Base-by-base conservation (phyloP, 1,140 invertebrate species). In the Bombyx mandarina region DNA sequence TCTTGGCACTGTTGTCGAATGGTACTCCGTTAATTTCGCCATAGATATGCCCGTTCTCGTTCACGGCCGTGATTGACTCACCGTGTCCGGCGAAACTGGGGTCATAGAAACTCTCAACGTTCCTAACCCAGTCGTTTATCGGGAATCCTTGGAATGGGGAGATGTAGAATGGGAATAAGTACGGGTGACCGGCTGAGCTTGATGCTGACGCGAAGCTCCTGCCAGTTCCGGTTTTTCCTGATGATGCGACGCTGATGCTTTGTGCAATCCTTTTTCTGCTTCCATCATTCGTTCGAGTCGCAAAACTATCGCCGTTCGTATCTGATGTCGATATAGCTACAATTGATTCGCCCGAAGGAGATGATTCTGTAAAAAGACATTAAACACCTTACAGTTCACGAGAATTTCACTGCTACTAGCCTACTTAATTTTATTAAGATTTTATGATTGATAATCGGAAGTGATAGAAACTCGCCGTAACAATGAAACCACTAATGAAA, bases 31-130 rank as follows among this genome's bases (percentile, higher is more conserved):
- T 68, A 1, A 75, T 60, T 65, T 68, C 70, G 10, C 72, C 69
- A 54, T 72, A 72, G 8, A 72, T 52, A 57, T 68, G 72, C n/a
- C 72, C 72, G 54, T 72, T 70, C 18, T 75, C 64, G 48, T 65
- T 75, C 3, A 75, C 55, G 8, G 69, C 64, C 5, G 67, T 61
- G 1, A 64, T 66, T 7, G 61, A 57, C 2, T 65, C 56, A 9
- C 66, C 64, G 35, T 66, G 62, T 1, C 66, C 64, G 3, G 56
- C 46, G 18, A 65, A 63, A 45, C 12, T 49, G 26, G 65, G 67
- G 8, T 75, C 63, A 43, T 70, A 68, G n/a, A 60, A 62, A 45
- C 63, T 62, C 45, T 70, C 67, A 10, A 70, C 55, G 12, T 55
- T 67, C 56, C 54, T 62, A 3, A 67, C 8, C 67, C 65, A 67